These are phyloP conservation scores for Polypterus bichir DNA, from an alignment of 2,113 vertebrate genomes.

Conservation along the genomic window DNA sequence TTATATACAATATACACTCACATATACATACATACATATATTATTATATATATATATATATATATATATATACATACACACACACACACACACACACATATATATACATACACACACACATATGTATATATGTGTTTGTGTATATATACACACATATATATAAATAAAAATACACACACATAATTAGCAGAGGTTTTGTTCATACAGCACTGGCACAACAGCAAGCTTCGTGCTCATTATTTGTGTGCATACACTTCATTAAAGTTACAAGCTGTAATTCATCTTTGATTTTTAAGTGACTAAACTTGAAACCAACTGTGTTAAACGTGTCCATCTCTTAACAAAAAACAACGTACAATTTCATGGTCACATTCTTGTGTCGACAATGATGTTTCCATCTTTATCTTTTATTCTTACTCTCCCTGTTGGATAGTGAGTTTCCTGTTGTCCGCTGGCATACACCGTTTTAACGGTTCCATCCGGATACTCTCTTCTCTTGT, in stretches of 20 bases:
- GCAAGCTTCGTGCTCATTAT: too few relatives aligned
- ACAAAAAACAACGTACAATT: neutral
- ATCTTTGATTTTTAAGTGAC: too few relatives aligned
- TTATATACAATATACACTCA: conserved; percentile 6
- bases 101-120: too few relatives aligned
- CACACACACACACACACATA: too few relatives aligned
- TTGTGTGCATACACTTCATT: too few relatives aligned
- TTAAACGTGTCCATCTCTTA: conserved; percentile 17
- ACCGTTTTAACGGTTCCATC: conserved; percentile 89
- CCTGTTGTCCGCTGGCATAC: conserved; percentile 75
- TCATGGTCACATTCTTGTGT: conserved; percentile 42
- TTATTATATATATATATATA: neutral
- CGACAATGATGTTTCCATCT: conserved; percentile 70
- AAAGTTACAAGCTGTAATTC: too few relatives aligned
- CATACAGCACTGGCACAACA: too few relatives aligned
- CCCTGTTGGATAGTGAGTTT: conserved; percentile 76
- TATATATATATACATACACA: neutral
- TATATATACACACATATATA: too few relatives aligned
- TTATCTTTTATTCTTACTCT: conserved; percentile 80
- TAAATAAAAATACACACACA: too few relatives aligned
- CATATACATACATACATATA: neutral
- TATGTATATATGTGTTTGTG: too few relatives aligned
- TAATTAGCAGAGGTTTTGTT: too few relatives aligned
- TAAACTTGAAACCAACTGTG: neutral
- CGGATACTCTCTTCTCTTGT: conserved; percentile 83